phyloP scores from a whole-genome alignment of 2,113 vertebrate species.

The Dendropsophus ebraccatus region DNA sequence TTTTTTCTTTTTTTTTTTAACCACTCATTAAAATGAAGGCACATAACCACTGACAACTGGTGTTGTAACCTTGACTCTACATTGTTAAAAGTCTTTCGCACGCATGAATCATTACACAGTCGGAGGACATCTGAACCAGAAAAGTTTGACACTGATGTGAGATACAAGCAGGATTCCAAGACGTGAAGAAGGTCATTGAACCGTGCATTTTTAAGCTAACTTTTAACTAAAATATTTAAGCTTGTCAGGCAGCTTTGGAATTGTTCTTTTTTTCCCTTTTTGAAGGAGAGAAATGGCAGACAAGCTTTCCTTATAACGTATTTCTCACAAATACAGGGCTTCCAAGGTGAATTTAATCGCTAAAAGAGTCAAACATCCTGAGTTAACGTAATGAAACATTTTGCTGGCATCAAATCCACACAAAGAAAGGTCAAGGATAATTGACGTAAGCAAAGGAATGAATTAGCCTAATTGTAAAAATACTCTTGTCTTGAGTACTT shows the following conservation, averaged over 20 bases:
- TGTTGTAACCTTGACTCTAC: not conserved
- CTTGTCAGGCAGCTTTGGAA: not conserved
- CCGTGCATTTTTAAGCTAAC: not conserved
- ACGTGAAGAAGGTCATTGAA: not conserved
- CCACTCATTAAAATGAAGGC: not conserved
- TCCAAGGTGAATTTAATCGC: not conserved
- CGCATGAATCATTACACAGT: not conserved
- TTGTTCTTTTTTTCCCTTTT: not conserved
- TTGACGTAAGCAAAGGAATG: not conserved
- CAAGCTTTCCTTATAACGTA: not conserved
- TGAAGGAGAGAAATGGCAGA: constrained; percentile 20
- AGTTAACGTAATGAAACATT: not conserved
- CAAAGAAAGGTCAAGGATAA: not conserved
- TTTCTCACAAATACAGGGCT: not conserved
- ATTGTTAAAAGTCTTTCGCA: constrained; percentile 10
- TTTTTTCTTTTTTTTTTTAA: not conserved
- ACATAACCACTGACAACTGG: not conserved
- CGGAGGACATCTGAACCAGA: not conserved
- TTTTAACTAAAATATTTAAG: constrained; percentile 40
- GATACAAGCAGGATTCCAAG: not conserved
- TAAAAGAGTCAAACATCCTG: constrained; percentile 33
- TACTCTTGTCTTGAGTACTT: not conserved
- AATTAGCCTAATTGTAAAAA: not conserved
- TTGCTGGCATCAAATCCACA: constrained; percentile 9
- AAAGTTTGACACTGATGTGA: not conserved